Percentiles rank a stretch among this genome's conserved stretches.
Evolutionary conservation across 1,140 invertebrate species (phyloP).

Genomic region (Orius insidiosus): DNA sequence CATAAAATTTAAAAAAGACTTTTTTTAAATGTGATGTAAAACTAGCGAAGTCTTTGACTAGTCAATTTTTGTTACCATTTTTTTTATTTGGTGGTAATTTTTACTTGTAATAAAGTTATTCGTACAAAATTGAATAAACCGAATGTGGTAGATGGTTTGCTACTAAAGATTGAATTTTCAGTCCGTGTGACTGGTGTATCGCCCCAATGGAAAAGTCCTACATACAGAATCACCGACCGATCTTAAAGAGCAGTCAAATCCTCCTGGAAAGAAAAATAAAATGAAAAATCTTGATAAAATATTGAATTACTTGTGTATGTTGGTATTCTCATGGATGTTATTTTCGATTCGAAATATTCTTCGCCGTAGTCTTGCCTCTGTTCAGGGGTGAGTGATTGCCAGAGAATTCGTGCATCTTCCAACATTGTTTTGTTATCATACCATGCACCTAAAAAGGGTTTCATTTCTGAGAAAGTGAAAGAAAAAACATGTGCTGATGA

Average conservation of each 20-base stretch:
- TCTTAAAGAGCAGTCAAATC: conserved; percentile 50
- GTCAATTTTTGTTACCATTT: no score
- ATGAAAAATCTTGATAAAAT: background rate
- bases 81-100: no score
- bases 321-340: conserved; percentile 59
- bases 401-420: conserved; percentile 58
- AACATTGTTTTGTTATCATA: conserved; percentile 48
- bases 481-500: conserved; percentile 59
- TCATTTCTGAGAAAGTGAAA: no score
- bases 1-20: no score
- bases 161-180: conserved; percentile 53
- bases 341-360: conserved; percentile 60
- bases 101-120: conserved; percentile 13
- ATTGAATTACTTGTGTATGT: conserved; percentile 38
- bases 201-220: conserved; percentile 57
- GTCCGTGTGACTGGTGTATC: conserved; percentile 58
- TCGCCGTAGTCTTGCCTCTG: conserved; percentile 58
- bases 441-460: conserved; percentile 38
- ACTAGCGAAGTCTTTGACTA: no score
- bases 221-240: conserved; percentile 54
- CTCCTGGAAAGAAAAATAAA: conserved; percentile 34
- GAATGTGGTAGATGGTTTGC: conserved; percentile 58
- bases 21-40: no score
- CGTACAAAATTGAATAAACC: conserved; percentile 51
- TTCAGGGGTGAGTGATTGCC: conserved; percentile 52